Base-by-base conservation (phyloP, 2,113 vertebrate genomes). In the Podocnemis expansa region DNA sequence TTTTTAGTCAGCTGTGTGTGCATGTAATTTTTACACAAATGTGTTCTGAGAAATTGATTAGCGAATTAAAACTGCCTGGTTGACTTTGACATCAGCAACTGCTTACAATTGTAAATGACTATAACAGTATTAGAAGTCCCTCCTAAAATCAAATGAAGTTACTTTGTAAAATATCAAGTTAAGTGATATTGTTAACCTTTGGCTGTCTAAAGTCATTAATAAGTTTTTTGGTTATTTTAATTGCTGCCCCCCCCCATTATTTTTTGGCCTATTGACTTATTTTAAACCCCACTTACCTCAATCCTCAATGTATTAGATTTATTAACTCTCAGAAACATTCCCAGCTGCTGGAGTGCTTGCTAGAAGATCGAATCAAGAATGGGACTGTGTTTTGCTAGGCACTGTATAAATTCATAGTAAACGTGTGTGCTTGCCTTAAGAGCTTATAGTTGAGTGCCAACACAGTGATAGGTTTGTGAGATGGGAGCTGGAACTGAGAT, bases 381-480 rank as follows among this genome's bases (percentile, higher is more conserved):
- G 78, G 82, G 60, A 85, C 38, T 89, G 1, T 84, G 2, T 58
- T 93, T 55, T 2, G 24, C 86, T 93, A 76, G 84, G 88, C 85
- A 95, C 90, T 89, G 34, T 93, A 70, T 94, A 94, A 96, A 92
- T 95, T 87, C 0, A 0, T 89, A 86, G n/a, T 70, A 70, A 70
- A n/a, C 88, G 86, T 87, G 81, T 49, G 86, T 16, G 89, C 82
- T 89, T 91, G 56, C 82, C 25, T 87, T 70, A 94, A 92, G 91
- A 70, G 25, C 79, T 91, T 87, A 55, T 79, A 49, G 70, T 5
- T 10, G n/a, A 14, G 70, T 91, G 92, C 94, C 88, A 93, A 81
- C 43, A 24, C 88, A 85, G 54, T 73, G 78, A 84, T 13, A 56
- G 87, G 93, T 96, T 97, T 97, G n/a, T 70, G 91, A 94, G 95